These are phyloP conservation scores for Drosophila nigrodunni DNA, from an alignment of 1,140 invertebrate genomes.

Conservation along the genomic window DNA sequence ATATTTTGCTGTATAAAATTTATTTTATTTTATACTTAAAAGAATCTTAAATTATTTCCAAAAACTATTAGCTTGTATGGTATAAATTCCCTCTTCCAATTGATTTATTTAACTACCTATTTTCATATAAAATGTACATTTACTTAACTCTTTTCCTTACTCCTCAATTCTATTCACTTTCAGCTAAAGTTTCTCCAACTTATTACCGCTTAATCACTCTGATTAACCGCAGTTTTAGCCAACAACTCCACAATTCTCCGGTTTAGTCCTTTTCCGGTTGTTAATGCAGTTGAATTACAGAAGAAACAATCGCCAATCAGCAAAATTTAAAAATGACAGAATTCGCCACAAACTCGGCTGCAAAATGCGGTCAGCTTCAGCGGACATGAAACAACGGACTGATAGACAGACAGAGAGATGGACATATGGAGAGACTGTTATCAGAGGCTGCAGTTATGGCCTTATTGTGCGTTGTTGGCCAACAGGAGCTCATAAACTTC, in stretches of 20 bases:
- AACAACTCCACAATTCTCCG: slow-evolving; percentile 1
- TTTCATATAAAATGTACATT: no score
- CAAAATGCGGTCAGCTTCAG: slow-evolving; percentile 49
- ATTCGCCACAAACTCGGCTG: slow-evolving; percentile 23
- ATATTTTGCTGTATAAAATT: no score
- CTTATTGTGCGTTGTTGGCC: slow-evolving; percentile 36
- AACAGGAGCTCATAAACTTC: slow-evolving; percentile 50
- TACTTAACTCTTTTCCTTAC: no score
- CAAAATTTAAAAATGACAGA: slow-evolving; percentile 12
- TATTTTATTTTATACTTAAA: no score
- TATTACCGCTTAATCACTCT: not conserved
- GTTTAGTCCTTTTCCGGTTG: slow-evolving; percentile 4
- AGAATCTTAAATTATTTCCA: no score
- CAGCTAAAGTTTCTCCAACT: not conserved
- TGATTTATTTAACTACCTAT: no score
- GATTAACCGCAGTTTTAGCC: slow-evolving; percentile 4
- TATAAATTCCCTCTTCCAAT: no score
- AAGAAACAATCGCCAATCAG: slow-evolving; percentile 29
- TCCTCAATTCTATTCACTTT: no score
- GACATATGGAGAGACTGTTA: not conserved
- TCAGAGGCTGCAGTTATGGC: slow-evolving; percentile 28
- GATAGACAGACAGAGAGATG: not conserved
- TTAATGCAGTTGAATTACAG: slow-evolving; percentile 17
- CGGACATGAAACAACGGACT: slow-evolving; percentile 20
- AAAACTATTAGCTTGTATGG: no score